These are phyloP conservation scores for Lycodopsis pacificus DNA, from an alignment of 2,797 vertebrate genomes.

Conservation along the genomic window DNA sequence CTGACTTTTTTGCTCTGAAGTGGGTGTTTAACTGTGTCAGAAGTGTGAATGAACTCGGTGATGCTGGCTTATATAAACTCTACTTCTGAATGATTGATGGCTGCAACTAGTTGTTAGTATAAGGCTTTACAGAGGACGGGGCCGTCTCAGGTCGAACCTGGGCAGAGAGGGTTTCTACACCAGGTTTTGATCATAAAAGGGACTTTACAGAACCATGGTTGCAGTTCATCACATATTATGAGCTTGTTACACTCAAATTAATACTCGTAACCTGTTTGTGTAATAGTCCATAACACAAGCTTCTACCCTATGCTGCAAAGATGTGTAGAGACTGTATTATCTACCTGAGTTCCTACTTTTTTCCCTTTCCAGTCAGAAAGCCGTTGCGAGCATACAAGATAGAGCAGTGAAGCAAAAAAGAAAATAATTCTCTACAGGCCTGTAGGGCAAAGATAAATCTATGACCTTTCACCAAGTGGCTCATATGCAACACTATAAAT, in stretches of 20 bases:
- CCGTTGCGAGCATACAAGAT: constrained; percentile 42
- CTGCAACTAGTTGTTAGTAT: constrained; percentile 15
- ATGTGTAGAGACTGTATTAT: constrained; percentile 13
- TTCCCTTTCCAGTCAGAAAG: constrained; percentile 1
- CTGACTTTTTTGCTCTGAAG: constrained; percentile 28
- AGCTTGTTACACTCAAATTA: constrained; percentile 24
- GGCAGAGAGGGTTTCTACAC: background rate
- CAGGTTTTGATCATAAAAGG: constrained; percentile 12
- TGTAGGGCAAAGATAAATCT: constrained; percentile 62
- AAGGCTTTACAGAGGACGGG: background rate
- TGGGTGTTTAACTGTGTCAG: constrained; percentile 55
- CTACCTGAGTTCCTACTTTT: constrained; percentile 12
- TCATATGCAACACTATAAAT: constrained; percentile 51
- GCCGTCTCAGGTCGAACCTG: constrained; percentile 19
- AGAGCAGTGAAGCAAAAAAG: constrained; percentile 48
- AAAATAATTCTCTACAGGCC: constrained; percentile 37
- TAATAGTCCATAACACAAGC: constrained; percentile 1
- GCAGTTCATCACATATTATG: constrained; percentile 21
- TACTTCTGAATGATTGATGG: constrained; percentile 24
- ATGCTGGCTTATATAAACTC: constrained; percentile 51
- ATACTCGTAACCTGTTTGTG: background rate
- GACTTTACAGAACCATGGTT: background rate
- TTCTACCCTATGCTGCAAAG: constrained; percentile 13
- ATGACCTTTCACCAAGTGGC: constrained; percentile 67
- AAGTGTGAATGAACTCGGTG: constrained; percentile 56